Percentiles rank a stretch among this genome's conserved stretches.
These are phyloP conservation scores for Haliclona indistincta DNA, from an alignment of 37 sponge, comb jelly and placozoan genomes.

Conservation along the genomic window DNA sequence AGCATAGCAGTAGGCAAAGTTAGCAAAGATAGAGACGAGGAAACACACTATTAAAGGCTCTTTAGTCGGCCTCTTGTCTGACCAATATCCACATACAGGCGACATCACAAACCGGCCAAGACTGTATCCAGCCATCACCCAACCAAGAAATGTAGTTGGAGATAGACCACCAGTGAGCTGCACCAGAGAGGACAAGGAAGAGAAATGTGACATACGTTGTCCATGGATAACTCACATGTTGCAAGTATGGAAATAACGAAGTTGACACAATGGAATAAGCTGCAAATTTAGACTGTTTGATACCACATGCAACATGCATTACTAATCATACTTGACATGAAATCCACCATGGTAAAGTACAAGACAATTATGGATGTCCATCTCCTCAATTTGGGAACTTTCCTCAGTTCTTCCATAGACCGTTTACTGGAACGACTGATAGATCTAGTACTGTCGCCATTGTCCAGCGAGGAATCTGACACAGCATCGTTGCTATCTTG, in stretches of 20 bases:
- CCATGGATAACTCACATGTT: constrained; percentile 36
- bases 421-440: too few relatives aligned
- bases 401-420: too few relatives aligned
- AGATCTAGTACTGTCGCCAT: too few relatives aligned
- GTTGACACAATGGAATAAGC: constrained; percentile 84
- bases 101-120: constrained; percentile 80
- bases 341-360: constrained; percentile 89
- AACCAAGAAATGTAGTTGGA: constrained; percentile 68
- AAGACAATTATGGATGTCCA: constrained; percentile 78
- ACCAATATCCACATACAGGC: constrained; percentile 85
- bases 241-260: constrained; percentile 78
- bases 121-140: constrained; percentile 80
- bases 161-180: constrained; percentile 24
- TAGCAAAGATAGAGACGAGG: constrained; percentile 52
- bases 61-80: constrained; percentile 61
- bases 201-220: too few relatives aligned
- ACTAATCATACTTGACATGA: constrained; percentile 57
- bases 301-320: too few relatives aligned
- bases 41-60: constrained; percentile 71
- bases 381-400: too few relatives aligned
- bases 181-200: not conserved
- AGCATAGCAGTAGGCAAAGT: constrained; percentile 67
- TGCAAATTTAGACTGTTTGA: too few relatives aligned
- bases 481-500: too few relatives aligned
- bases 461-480: too few relatives aligned